Evolutionary conservation across 2,797 vertebrate species (phyloP).

Genomic region (Carcharodon carcharias): DNA sequence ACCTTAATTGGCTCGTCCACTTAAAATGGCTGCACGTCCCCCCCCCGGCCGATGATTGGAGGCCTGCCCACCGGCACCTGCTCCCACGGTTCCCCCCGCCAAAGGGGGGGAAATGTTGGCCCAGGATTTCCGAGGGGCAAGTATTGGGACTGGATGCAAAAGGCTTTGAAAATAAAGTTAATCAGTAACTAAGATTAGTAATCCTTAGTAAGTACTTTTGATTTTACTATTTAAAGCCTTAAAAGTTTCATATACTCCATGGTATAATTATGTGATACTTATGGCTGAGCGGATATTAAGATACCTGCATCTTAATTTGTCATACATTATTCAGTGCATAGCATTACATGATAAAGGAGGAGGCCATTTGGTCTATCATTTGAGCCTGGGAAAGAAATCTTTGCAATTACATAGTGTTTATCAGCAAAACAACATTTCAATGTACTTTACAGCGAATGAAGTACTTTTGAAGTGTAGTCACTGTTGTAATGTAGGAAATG

Average conservation of each 20-base stretch:
- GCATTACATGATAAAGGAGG: neutral
- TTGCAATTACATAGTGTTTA: neutral
- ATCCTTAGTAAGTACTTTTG: neutral
- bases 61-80: too few relatives aligned
- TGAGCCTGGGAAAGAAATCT: neutral
- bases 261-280: neutral
- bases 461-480: neutral
- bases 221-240: neutral
- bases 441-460: too few relatives aligned
- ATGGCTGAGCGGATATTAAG: neutral
- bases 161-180: too few relatives aligned
- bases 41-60: too few relatives aligned
- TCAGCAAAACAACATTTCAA: neutral
- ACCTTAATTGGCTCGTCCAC: too few relatives aligned
- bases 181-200: neutral
- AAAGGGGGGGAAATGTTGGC: too few relatives aligned
- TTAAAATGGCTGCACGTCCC: too few relatives aligned
- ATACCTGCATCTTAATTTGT: neutral
- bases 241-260: neutral
- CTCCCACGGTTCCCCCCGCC: too few relatives aligned
- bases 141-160: too few relatives aligned
- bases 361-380: neutral
- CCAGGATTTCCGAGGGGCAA: too few relatives aligned
- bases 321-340: neutral
- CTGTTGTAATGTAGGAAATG: too few relatives aligned